Evolutionary conservation across 92 coral and sea anemone species (phyloP).

Genomic region (Hydrozoanthus gracilis): DNA sequence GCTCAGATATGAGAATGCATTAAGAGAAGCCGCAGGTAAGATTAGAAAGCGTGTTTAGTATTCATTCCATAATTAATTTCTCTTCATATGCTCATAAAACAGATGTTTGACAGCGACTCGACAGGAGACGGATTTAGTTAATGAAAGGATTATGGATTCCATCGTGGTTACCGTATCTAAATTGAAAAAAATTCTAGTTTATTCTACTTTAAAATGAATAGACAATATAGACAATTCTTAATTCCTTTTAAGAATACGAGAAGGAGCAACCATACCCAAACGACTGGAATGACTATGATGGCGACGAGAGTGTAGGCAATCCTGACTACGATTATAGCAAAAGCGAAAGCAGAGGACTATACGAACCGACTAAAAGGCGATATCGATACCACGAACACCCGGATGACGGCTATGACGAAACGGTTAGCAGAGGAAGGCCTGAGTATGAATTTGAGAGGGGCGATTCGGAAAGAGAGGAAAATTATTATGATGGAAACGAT

Average conservation of each 20-base stretch:
- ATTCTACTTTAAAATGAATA: too few species aligned
- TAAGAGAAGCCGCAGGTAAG: conserved; percentile 43
- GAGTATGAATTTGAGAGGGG: background rate
- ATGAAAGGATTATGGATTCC: too few species aligned
- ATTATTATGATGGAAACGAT: conserved; percentile 1
- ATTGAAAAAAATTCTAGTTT: too few species aligned
- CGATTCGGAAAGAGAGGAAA: background rate
- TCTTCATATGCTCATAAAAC: too few species aligned
- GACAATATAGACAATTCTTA: background rate
- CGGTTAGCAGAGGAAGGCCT: background rate
- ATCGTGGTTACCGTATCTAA: too few species aligned
- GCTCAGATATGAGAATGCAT: conserved; percentile 30
- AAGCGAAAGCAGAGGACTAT: background rate
- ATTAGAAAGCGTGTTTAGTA: too few species aligned
- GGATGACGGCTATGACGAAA: conserved; percentile 18
- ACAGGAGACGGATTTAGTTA: too few species aligned
- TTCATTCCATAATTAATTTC: too few species aligned
- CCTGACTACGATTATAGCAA: background rate
- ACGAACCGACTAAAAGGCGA: conserved; percentile 5
- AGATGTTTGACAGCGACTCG: too few species aligned
- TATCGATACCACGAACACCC: conserved; percentile 20
- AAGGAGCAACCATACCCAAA: conserved; percentile 4
- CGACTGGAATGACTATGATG: conserved; percentile 29
- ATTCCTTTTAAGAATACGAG: conserved; percentile 8
- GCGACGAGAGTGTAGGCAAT: background rate